These are phyloP conservation scores for Gallirallus australis DNA, from an alignment of 2,797 vertebrate species.

Conservation along the genomic window DNA sequence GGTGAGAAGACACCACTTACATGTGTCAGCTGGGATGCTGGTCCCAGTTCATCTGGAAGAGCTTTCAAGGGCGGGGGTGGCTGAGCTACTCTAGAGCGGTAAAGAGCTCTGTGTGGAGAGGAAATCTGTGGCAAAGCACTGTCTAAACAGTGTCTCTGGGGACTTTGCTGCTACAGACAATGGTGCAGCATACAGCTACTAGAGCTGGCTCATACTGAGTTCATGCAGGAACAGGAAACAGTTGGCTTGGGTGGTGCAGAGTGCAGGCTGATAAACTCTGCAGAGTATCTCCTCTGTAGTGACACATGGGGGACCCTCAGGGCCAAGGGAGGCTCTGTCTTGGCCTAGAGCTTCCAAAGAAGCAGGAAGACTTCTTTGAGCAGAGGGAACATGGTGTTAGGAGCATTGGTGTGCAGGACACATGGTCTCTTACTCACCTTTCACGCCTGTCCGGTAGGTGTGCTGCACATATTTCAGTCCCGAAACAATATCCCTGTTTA, in stretches of 20 bases:
- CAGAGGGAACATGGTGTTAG: not conserved
- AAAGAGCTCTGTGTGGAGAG: not conserved
- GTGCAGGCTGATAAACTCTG: not conserved
- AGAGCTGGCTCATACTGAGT: not conserved
- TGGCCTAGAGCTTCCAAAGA: not conserved
- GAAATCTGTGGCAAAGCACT: not conserved
- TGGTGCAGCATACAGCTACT: not conserved
- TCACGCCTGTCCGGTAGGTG: conserved; percentile 81
- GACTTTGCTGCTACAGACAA: not conserved
- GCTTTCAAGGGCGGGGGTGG: not conserved
- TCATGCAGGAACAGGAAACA: not conserved
- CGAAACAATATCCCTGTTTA: conserved; percentile 84
- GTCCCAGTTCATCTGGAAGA: not conserved
- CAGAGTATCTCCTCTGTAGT: not conserved
- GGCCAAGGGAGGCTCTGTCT: not conserved
- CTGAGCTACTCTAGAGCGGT: not conserved
- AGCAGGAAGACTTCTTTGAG: not conserved
- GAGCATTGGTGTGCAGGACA: not conserved
- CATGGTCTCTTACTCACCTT: conserved; percentile 73
- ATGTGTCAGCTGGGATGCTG: not conserved
- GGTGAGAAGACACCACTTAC: not conserved
- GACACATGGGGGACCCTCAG: accelerated
- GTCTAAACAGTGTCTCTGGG: not conserved
- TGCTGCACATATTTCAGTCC: conserved; percentile 85
- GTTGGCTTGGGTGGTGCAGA: not conserved